phyloP scores from a whole-genome alignment of 1,140 invertebrate genomes.

The Magallana ariakensis region DNA sequence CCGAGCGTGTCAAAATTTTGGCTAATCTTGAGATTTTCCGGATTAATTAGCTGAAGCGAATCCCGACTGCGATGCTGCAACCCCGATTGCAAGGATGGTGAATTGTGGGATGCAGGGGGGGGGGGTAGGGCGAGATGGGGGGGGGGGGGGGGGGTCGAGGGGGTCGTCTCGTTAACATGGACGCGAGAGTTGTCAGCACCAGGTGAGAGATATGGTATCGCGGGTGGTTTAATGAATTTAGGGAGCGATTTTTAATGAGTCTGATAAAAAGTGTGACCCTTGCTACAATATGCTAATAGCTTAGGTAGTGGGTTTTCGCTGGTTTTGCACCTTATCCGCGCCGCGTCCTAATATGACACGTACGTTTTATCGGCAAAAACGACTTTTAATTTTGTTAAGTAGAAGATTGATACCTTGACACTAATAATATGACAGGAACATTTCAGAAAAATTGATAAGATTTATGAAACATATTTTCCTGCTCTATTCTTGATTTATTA shows the following conservation, averaged over 20 bases:
- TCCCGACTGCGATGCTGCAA: not conserved
- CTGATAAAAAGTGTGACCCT: not conserved
- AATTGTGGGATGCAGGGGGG: too few relatives aligned
- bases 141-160: not conserved
- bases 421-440: not conserved
- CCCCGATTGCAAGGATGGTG: too few relatives aligned
- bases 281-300: not conserved
- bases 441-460: too few relatives aligned
- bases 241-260: not conserved
- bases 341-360: not conserved
- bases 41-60: constrained; percentile 11
- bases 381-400: not conserved
- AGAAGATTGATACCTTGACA: not conserved
- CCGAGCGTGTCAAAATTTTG: not conserved
- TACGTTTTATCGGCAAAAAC: not conserved
- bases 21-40: constrained; percentile 9
- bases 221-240: not conserved
- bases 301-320: not conserved
- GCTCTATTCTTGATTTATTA: too few relatives aligned
- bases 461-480: too few relatives aligned
- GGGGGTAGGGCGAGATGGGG: not conserved
- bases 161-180: not conserved
- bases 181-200: not conserved
- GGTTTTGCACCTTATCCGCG: not conserved
- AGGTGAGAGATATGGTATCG: not conserved